Conservation (phyloP, 2,797 vertebrate species). For the Enteromius trimaculatus region DNA sequence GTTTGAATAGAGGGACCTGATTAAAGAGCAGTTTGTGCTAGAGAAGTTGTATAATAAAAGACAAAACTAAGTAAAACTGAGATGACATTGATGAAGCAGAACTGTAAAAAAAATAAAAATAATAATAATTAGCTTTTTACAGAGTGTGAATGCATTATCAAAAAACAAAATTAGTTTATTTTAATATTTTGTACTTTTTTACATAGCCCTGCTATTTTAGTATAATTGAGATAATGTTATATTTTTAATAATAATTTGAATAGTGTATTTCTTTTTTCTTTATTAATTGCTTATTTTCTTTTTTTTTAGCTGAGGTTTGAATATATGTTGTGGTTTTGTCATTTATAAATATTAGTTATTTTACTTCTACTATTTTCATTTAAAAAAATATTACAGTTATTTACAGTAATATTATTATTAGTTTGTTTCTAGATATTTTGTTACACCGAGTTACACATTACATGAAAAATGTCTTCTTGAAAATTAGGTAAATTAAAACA, state of each 20-base stretch:
- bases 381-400: not conserved
- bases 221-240: not conserved
- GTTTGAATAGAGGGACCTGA: slow-evolving; percentile 15
- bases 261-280: too few relatives aligned
- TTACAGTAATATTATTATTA: not conserved
- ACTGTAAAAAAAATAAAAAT: not conserved
- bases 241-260: too few relatives aligned
- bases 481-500: too few relatives aligned
- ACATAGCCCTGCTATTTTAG: not conserved
- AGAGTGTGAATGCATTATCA: not conserved
- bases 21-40: not conserved
- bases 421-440: not conserved
- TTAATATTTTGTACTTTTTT: not conserved
- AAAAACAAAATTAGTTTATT: not conserved
- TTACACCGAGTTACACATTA: not conserved
- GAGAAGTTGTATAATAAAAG: not conserved
- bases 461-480: too few relatives aligned
- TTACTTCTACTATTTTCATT: not conserved
- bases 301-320: too few relatives aligned
- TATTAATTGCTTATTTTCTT: too few relatives aligned
- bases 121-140: not conserved
- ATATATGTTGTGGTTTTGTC: too few relatives aligned
- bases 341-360: not conserved
- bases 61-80: too few relatives aligned
- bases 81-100: not conserved